Percentiles rank a stretch among this genome's conserved stretches.
These are phyloP conservation scores for Neoscelio sp. DNA, from an alignment of 2,888 invertebrate species.

Conservation along the genomic window DNA sequence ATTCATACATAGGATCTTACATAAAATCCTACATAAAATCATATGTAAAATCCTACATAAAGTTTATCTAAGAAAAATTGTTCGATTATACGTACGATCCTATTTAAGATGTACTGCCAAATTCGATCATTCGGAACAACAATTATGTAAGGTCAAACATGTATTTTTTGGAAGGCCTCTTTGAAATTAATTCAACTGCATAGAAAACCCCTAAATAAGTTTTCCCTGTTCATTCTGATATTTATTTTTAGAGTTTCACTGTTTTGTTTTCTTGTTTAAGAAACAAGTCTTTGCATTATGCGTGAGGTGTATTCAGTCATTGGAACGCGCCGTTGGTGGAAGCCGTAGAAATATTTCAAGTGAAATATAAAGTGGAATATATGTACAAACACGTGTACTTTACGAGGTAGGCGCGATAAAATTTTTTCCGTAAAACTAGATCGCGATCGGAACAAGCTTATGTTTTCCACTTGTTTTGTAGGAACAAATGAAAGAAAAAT, in stretches of 20 bases:
- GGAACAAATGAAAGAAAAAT: too few species aligned
- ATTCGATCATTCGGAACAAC: too few species aligned
- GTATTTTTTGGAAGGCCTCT: too few species aligned
- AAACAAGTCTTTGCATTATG: slow-evolving; percentile 26
- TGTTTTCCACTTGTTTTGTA: slow-evolving; percentile 17
- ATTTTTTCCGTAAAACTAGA: slow-evolving; percentile 58
- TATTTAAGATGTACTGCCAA: too few species aligned
- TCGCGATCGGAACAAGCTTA: slow-evolving; percentile 12
- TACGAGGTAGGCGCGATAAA: slow-evolving; percentile 13
- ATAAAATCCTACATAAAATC: too few species aligned
- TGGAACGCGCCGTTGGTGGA: slow-evolving; percentile 21
- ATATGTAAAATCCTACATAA: too few species aligned
- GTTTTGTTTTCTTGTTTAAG: slow-evolving; percentile 1
- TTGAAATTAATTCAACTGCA: too few species aligned
- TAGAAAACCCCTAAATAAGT: too few species aligned
- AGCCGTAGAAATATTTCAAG: slow-evolving; percentile 46
- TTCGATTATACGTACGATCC: too few species aligned
- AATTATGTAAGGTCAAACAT: too few species aligned
- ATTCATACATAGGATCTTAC: too few species aligned
- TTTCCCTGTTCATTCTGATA: not conserved
- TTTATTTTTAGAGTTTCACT: not conserved
- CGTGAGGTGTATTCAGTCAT: slow-evolving; percentile 39
- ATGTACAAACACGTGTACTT: slow-evolving; percentile 21
- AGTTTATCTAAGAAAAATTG: too few species aligned
- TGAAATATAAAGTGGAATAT: slow-evolving; percentile 52